Base-by-base conservation (phyloP, 2,888 invertebrate species). In the Oscheius myriophilus region DNA sequence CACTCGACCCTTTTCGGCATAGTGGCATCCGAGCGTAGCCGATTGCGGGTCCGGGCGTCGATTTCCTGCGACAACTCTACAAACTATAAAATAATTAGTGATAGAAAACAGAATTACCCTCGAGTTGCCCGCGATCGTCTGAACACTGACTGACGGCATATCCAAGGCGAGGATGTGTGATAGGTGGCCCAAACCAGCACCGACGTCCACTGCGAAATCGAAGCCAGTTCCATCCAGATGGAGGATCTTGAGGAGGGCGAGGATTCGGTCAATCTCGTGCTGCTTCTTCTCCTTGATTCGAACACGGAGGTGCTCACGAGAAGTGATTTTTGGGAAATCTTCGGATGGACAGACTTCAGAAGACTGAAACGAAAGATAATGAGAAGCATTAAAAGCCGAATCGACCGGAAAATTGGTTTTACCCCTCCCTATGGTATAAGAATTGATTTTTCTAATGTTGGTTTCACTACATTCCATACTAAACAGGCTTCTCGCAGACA, bases 121-220 rank as follows among this genome's bases (percentile, higher is more conserved):
- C 7, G 51, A 26, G 51, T 69, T 53, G 11, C 51, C 69, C 45
- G 65, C 69, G 23, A 69, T 52, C 16, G 65, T 65, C 41, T 43
- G 6, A 9, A 69, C 49, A 33, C 43, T 9, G 14, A 69, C n/a
- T 3, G 58, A 12, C 25, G 64, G 51, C 3, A 58, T 21, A 14
- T 67, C 46, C 9, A 79, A 21, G 0, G 81, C 62, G 12, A 83
- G 61, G 14, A 81, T 71, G 6, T 82, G 63, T 0, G 83, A 83
- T 7, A 83, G 64, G 66, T 83, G 83, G 0, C 83, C 83, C 26
- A 83, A 53, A 11, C 83, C 83, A 12, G 81, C 80, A 6, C 83
- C 83, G 26, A 82, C 66, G 57, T 83, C 83, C 39, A 83, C 72
- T 21, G 82, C 59, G 59, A 72, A 73, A 25, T 79, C 75, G 26